A percentile compares a stretch with the other conserved stretches of the same genome.
These are phyloP conservation scores for Kryptolebias marmoratus DNA, from an alignment of 2,113 vertebrate species.

Conservation along the genomic window DNA sequence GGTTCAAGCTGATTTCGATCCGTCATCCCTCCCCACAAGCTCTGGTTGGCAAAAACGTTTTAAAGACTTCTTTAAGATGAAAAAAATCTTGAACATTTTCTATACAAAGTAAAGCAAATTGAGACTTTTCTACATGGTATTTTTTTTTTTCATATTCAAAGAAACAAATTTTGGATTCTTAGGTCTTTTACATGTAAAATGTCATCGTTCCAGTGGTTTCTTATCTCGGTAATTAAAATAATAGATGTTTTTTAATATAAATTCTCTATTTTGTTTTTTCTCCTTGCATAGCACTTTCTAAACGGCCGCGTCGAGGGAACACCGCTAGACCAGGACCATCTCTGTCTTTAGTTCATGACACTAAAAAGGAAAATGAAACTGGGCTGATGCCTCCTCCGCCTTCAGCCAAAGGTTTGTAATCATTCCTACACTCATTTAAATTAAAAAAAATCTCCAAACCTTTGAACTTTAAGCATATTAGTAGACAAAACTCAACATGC, in stretches of 20 bases:
- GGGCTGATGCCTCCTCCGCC: conserved; percentile 36
- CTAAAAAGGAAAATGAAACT: conserved; percentile 64
- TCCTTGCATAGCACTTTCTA: conserved; percentile 29
- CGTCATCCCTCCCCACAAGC: conserved; percentile 35
- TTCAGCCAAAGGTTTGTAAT: conserved; percentile 33
- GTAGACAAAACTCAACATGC: not conserved
- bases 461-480: not conserved
- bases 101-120: too few species aligned
- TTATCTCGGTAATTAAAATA: not conserved
- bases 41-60: conserved; percentile 60
- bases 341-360: conserved; percentile 34
- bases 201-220: not conserved
- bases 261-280: not conserved
- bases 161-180: not conserved
- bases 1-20: conserved; percentile 14
- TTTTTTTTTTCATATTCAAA: too few species aligned
- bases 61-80: not conserved
- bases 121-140: too few species aligned
- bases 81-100: too few species aligned
- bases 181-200: not conserved
- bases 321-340: conserved; percentile 32
- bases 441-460: too few species aligned
- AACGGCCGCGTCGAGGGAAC: conserved; percentile 50
- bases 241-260: not conserved
- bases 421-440: not conserved